These are phyloP conservation scores for Sebastolobus altivelis DNA, from an alignment of 2,797 vertebrate genomes.

Conservation along the genomic window DNA sequence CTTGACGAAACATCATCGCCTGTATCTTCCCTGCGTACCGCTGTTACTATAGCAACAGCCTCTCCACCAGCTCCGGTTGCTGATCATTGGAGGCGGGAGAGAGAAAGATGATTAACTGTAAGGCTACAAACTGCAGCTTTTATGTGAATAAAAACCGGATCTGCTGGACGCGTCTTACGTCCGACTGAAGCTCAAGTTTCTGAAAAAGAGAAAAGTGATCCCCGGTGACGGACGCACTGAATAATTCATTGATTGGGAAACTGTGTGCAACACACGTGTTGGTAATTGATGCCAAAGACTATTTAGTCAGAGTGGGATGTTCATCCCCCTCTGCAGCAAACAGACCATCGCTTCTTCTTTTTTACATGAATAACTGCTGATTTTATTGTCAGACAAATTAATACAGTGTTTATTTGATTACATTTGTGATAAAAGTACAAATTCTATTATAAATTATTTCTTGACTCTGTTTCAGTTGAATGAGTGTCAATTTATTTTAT, in stretches of 20 bases:
- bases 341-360: too few relatives aligned
- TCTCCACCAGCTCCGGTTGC: conserved; percentile 39
- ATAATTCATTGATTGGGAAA: conserved; percentile 57
- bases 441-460: not conserved
- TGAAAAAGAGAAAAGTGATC: conserved; percentile 20
- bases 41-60: conserved; percentile 81
- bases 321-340: accelerated
- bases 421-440: too few relatives aligned
- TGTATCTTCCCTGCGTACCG: conserved; percentile 41
- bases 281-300: conserved; percentile 23
- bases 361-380: too few relatives aligned
- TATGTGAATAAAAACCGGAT: not conserved
- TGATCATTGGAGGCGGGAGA: conserved; percentile 29
- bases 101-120: not conserved
- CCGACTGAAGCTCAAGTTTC: not conserved
- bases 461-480: not conserved
- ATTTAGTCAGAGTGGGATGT: not conserved
- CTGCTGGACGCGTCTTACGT: too few relatives aligned
- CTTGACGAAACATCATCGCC: conserved; percentile 19
- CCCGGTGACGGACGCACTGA: conserved; percentile 18
- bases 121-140: not conserved
- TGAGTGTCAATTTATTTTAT: too few relatives aligned
- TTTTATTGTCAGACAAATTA: too few relatives aligned
- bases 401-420: too few relatives aligned
- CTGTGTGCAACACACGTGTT: conserved; percentile 34